Evolutionary conservation across 2,797 vertebrate species (phyloP).

Genomic region (Sebastes taczanowskii): DNA sequence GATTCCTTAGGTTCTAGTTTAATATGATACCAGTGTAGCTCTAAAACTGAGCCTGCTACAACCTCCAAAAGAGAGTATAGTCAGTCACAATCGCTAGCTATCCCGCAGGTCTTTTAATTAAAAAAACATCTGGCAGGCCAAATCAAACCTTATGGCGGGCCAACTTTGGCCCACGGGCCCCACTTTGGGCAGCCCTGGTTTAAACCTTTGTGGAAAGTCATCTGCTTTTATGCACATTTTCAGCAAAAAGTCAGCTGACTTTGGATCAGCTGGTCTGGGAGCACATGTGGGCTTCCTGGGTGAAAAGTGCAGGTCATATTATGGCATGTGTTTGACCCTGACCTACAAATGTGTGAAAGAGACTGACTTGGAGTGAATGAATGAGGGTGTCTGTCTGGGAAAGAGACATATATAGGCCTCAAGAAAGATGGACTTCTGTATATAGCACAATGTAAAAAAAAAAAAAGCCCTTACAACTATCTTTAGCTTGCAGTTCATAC

Average conservation of each 20-base stretch:
- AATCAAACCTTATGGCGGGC: too few relatives aligned
- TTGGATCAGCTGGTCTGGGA: conserved; percentile 19
- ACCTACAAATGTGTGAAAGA: background rate
- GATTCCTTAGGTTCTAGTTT: too few relatives aligned
- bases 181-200: too few relatives aligned
- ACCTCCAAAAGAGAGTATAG: too few relatives aligned
- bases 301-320: background rate
- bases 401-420: too few relatives aligned
- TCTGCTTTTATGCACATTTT: too few relatives aligned
- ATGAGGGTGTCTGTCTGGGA: background rate
- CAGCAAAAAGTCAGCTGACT: conserved; percentile 1
- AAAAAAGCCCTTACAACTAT: background rate
- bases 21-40: too few relatives aligned
- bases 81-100: too few relatives aligned
- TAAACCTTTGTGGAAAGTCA: background rate
- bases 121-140: too few relatives aligned
- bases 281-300: background rate
- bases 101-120: too few relatives aligned
- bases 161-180: too few relatives aligned
- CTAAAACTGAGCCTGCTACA: too few relatives aligned
- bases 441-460: background rate
- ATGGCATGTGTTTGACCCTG: background rate
- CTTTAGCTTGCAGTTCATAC: background rate
- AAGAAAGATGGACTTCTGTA: background rate
- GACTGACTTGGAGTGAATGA: background rate